phyloP scores from a whole-genome alignment of 2,888 invertebrate species.

The Mystacides longicornis region DNA sequence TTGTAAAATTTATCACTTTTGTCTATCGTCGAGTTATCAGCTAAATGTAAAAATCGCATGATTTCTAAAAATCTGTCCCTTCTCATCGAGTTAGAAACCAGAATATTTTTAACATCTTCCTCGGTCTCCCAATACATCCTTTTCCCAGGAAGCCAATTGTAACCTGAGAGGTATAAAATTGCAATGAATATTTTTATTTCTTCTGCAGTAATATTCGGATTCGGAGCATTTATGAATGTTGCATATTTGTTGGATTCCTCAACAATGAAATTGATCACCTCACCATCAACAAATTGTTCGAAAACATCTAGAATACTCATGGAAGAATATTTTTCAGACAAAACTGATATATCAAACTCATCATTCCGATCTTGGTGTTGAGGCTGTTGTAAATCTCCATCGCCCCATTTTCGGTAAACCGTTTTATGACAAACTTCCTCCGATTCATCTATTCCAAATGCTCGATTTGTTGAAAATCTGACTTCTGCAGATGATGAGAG shows the following conservation, averaged over 20 bases:
- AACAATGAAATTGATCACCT: neutral
- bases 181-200: neutral
- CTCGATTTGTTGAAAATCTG: neutral
- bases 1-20: neutral
- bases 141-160: neutral
- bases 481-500: neutral
- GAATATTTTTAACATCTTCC: neutral
- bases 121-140: neutral
- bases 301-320: neutral
- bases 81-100: neutral
- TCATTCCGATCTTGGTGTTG: neutral
- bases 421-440: neutral
- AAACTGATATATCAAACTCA: neutral
- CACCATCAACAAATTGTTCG: neutral
- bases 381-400: neutral
- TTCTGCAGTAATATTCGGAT: neutral
- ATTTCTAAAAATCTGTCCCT: neutral
- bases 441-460: neutral
- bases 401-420: neutral
- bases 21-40: neutral
- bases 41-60: neutral
- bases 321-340: neutral
- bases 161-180: neutral
- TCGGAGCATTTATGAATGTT: neutral
- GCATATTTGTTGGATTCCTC: neutral